A percentile compares a stretch with the other conserved stretches of the same genome.
Conservation (phyloP, 2,888 invertebrate species). For the Tethea ocularis region DNA sequence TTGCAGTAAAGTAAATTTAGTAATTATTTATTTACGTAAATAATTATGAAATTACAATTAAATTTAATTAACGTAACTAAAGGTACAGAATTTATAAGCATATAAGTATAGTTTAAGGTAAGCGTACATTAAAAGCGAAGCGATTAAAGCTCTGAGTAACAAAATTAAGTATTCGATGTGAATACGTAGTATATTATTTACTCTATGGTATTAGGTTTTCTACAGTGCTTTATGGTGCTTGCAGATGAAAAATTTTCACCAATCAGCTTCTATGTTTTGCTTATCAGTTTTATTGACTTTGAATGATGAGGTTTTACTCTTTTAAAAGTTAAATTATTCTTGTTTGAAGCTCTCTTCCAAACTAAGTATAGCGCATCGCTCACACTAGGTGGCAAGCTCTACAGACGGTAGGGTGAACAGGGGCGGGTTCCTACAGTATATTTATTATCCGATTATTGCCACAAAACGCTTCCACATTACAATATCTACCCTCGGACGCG, state of each 20-base stretch:
- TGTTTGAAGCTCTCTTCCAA: too few species aligned
- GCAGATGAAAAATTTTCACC: too few species aligned
- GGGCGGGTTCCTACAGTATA: slow-evolving; percentile 39
- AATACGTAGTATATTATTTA: too few species aligned
- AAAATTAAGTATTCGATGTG: too few species aligned
- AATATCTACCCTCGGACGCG: slow-evolving; percentile 40
- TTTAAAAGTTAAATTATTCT: slow-evolving; percentile 11
- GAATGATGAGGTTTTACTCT: too few species aligned
- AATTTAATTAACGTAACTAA: slow-evolving; percentile 22
- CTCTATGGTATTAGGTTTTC: too few species aligned
- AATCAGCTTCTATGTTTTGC: too few species aligned
- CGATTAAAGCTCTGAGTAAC: too few species aligned
- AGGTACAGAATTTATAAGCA: slow-evolving; percentile 23
- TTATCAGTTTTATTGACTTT: too few species aligned
- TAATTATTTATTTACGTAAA: slow-evolving; percentile 11
- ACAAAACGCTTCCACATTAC: slow-evolving; percentile 51
- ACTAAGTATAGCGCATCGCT: too few species aligned
- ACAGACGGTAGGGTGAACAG: slow-evolving; percentile 28
- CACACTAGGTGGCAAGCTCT: slow-evolving; percentile 17
- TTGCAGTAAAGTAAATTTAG: background rate
- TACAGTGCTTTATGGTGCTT: too few species aligned
- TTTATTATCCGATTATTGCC: slow-evolving; percentile 66
- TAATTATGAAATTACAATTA: slow-evolving; percentile 28
- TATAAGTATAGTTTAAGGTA: slow-evolving; percentile 27
- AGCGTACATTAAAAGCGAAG: slow-evolving; percentile 26